These are phyloP conservation scores for Homalodisca vitripennis DNA, from an alignment of 1,140 invertebrate genomes.

Conservation along the genomic window DNA sequence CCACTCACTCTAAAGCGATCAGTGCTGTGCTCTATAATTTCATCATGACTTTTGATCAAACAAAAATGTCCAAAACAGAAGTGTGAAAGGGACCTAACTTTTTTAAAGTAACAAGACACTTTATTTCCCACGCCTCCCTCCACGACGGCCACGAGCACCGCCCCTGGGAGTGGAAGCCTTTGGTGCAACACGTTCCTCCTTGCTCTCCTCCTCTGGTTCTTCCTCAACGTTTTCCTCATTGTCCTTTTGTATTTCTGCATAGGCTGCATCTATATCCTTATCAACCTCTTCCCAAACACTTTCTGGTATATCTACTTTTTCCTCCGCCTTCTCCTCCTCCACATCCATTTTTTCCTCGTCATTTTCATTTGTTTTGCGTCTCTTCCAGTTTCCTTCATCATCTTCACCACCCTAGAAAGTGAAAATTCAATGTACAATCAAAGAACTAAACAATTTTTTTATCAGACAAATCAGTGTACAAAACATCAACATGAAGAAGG, in stretches of 20 bases:
- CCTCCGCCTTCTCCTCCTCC: slow-evolving; percentile 40
- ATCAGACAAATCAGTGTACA: not conserved
- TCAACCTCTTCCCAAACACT: slow-evolving; percentile 47
- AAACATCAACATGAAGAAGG: not conserved
- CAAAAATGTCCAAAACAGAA: too few species aligned
- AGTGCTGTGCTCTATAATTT: too few species aligned
- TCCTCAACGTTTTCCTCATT: not conserved
- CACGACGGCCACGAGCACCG: slow-evolving; percentile 27
- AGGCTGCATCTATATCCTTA: slow-evolving; percentile 30
- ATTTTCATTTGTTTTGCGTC: slow-evolving; percentile 13
- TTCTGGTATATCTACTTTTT: slow-evolving; percentile 44
- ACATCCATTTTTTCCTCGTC: not conserved
- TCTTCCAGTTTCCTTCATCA: slow-evolving; percentile 41
- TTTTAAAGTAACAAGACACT: too few species aligned
- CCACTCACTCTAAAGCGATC: too few species aligned
- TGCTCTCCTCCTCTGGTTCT: slow-evolving; percentile 34
- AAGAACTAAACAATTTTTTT: not conserved
- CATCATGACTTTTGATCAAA: too few species aligned
- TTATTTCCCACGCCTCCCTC: slow-evolving; percentile 26
- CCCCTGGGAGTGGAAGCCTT: slow-evolving; percentile 32
- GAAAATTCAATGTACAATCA: too few species aligned
- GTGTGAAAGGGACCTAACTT: too few species aligned
- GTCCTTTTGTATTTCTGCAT: not conserved
- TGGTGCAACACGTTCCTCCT: slow-evolving; percentile 27
- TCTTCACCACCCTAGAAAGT: slow-evolving; percentile 33